Conservation (phyloP, 2,888 invertebrate genomes). For the Macrosiphum euphorbiae region DNA sequence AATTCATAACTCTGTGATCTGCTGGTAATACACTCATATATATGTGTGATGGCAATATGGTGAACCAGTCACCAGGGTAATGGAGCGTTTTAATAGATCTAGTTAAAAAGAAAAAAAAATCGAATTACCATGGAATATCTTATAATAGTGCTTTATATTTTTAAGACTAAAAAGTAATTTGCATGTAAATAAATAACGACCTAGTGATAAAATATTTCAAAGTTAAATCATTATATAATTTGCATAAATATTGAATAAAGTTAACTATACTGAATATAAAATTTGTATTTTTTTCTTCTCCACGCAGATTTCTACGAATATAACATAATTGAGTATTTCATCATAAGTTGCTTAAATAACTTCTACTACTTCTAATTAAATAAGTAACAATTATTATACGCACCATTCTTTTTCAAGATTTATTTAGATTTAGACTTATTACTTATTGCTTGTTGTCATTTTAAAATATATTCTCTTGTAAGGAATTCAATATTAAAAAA, state of each 20-base stretch:
- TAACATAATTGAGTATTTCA: neutral
- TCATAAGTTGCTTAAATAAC: neutral
- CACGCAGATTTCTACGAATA: neutral
- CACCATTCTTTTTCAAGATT: neutral
- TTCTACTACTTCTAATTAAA: neutral
- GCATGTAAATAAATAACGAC: conserved; percentile 3
- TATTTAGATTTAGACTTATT: neutral
- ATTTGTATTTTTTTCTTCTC: neutral
- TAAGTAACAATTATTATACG: neutral
- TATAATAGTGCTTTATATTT: conserved; percentile 1
- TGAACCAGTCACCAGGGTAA: neutral
- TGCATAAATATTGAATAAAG: conserved; percentile 21
- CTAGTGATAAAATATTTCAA: neutral
- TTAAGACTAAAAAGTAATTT: neutral
- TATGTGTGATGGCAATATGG: neutral
- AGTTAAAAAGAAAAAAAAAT: neutral
- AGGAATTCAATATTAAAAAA: neutral
- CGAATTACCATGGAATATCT: neutral
- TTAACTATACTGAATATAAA: neutral
- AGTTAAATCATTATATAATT: neutral
- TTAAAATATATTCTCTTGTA: neutral
- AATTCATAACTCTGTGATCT: neutral
- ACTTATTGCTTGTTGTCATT: neutral
- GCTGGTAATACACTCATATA: neutral
- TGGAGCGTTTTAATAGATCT: neutral